Conservation (phyloP, 2,113 vertebrate genomes). For the Toxostoma redivivum region DNA sequence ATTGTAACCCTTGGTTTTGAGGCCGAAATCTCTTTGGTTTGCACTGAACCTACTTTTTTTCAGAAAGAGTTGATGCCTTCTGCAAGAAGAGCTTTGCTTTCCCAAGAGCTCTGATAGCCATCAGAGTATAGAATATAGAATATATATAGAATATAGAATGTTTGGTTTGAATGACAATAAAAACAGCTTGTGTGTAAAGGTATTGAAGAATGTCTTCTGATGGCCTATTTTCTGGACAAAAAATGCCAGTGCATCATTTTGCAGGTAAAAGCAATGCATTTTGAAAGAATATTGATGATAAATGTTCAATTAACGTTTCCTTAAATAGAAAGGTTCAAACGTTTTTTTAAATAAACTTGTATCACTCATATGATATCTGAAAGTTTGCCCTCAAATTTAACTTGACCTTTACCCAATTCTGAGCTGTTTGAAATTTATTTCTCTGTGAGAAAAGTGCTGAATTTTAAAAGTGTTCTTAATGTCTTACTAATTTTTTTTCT, state of each 20-base stretch:
- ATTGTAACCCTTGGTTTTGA: not conserved
- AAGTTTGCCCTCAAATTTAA: not conserved
- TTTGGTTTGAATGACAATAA: not conserved
- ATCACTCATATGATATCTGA: not conserved
- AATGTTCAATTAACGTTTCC: not conserved
- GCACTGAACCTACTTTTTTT: not conserved
- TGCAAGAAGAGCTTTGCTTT: not conserved
- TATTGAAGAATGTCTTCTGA: not conserved
- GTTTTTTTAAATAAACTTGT: not conserved
- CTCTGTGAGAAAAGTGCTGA: not conserved
- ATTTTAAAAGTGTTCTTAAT: not conserved
- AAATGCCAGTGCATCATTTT: not conserved
- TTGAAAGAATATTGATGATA: not conserved
- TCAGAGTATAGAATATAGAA: not conserved
- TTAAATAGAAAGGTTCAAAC: not conserved
- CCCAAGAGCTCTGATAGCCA: not conserved
- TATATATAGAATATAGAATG: not conserved
- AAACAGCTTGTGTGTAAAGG: not conserved
- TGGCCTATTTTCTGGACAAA: accelerated
- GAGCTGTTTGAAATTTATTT: not conserved
- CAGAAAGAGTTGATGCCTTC: not conserved
- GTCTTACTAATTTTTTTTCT: not conserved
- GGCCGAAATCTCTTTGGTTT: not conserved
- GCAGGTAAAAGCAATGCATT: not conserved
- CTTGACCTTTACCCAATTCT: not conserved